Conservation (phyloP, 2,888 invertebrate species). For the Heteromurus nitidus region DNA sequence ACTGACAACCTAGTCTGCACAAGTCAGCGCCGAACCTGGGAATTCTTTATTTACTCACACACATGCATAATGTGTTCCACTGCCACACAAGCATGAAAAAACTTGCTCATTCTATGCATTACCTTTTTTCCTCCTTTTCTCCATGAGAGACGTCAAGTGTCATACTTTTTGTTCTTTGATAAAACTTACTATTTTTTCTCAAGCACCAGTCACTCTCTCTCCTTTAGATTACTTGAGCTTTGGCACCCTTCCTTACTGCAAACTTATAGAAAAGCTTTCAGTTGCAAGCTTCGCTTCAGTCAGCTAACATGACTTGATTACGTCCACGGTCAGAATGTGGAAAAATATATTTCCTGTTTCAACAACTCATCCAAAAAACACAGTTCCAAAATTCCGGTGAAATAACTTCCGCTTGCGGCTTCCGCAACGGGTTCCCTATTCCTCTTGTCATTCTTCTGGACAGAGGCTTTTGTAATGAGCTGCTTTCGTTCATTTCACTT, state of each 20-base stretch:
- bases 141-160: constrained; percentile 22
- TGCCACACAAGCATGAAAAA: background rate
- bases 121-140: background rate
- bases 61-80: background rate
- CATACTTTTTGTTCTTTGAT: constrained; percentile 31
- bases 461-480: background rate
- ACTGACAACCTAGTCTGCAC: background rate
- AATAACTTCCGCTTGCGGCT: too few relatives aligned
- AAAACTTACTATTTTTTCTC: constrained; percentile 20
- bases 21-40: background rate
- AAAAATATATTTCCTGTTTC: too few relatives aligned
- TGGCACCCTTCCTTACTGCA: background rate
- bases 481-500: too few relatives aligned
- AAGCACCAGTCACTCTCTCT: constrained; percentile 1
- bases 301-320: background rate
- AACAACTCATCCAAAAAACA: too few relatives aligned
- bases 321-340: too few relatives aligned
- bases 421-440: background rate
- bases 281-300: background rate
- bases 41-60: background rate
- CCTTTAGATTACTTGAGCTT: background rate
- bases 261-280: background rate
- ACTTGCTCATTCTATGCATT: background rate
- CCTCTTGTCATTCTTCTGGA: background rate
- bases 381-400: too few relatives aligned